These are phyloP conservation scores for Macquaria ambigua DNA, from an alignment of 2,113 vertebrate species.

Conservation along the genomic window DNA sequence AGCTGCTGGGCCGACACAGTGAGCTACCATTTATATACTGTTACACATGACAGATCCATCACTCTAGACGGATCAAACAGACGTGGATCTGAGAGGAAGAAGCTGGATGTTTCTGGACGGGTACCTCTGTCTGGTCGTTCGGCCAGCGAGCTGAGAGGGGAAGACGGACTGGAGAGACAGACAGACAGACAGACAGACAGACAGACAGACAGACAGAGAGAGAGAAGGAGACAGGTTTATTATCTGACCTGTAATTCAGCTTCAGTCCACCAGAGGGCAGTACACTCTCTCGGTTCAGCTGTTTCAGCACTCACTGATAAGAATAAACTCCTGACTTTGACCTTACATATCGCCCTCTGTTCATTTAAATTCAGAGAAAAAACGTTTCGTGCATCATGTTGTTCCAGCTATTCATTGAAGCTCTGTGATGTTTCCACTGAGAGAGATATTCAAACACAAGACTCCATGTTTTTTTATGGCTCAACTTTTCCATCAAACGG, in stretches of 20 bases:
- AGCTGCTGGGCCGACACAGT: neutral
- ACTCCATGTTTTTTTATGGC: neutral
- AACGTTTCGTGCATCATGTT: neutral
- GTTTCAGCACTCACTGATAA: neutral
- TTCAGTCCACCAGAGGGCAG: conserved; percentile 53
- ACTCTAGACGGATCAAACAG: conserved; percentile 11
- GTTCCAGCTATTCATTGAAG: neutral
- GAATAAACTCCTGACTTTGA: neutral
- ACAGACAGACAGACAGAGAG: too few species aligned
- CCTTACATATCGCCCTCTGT: too few species aligned
- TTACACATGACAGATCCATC: neutral
- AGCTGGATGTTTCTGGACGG: conserved; percentile 1
- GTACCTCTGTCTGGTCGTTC: conserved; percentile 69
- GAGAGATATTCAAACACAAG: neutral
- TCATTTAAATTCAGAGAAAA: neutral
- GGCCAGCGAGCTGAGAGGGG: conserved; percentile 63
- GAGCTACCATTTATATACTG: neutral
- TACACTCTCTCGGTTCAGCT: neutral
- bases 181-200: neutral
- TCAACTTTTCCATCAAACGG: neutral
- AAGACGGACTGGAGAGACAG: conserved; percentile 48
- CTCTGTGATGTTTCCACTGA: neutral
- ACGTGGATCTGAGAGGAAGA: neutral
- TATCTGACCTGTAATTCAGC: neutral
- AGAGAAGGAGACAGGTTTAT: neutral